Conservation (phyloP, 1,140 invertebrate species). For the Thaumetopoea pityocampa region DNA sequence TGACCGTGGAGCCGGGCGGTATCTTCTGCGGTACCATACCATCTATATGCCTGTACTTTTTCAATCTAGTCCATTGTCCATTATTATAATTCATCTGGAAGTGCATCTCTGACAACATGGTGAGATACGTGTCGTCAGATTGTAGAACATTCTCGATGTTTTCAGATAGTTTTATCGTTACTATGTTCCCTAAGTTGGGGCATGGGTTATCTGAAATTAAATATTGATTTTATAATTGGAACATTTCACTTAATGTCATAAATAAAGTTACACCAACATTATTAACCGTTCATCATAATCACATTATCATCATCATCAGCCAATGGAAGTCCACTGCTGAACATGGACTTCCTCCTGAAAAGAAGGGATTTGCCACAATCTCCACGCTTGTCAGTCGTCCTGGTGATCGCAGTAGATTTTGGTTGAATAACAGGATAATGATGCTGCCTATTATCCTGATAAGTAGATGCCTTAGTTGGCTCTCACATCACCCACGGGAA, state of each 20-base stretch:
- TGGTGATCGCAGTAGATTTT: too few species aligned
- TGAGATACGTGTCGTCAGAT: constrained; percentile 82
- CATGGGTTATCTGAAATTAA: constrained; percentile 91
- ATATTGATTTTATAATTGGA: constrained; percentile 1
- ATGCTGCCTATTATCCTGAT: too few species aligned
- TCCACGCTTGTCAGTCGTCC: too few species aligned
- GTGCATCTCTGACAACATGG: constrained; percentile 92
- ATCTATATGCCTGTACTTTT: constrained; percentile 85
- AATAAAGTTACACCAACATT: too few species aligned
- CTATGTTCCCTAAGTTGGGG: constrained; percentile 93
- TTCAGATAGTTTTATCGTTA: constrained; percentile 94
- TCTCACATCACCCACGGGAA: too few species aligned
- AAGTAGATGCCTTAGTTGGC: too few species aligned
- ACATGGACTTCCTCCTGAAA: too few species aligned
- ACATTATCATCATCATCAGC: too few species aligned
- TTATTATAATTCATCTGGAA: constrained; percentile 98
- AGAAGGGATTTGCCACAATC: too few species aligned
- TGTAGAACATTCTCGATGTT: constrained; percentile 89
- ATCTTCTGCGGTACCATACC: constrained; percentile 73
- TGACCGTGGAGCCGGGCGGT: constrained; percentile 57
- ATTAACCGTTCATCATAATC: too few species aligned
- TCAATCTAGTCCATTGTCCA: constrained; percentile 94
- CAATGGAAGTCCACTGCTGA: too few species aligned
- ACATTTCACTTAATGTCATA: neutral
- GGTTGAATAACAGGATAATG: too few species aligned